Conservation (phyloP, 2,797 vertebrate genomes). For the Leptatherina wallacei region DNA sequence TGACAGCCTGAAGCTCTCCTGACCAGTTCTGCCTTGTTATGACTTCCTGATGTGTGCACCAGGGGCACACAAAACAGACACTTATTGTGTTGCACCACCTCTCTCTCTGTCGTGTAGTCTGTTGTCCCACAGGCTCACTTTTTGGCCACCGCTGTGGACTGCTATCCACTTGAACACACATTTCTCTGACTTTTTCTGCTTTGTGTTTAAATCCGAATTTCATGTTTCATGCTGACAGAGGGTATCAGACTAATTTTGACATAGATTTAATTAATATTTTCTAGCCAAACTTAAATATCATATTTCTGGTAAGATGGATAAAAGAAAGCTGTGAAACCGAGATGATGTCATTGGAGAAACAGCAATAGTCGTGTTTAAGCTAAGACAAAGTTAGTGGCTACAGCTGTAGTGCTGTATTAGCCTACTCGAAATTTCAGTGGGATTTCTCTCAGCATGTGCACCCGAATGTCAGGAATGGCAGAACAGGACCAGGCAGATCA, state of each 20-base stretch:
- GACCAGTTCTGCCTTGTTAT: constrained; percentile 79
- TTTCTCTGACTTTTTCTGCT: constrained; percentile 17
- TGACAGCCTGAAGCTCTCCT: constrained; percentile 77
- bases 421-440: constrained; percentile 22
- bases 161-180: constrained; percentile 47
- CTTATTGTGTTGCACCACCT: constrained; percentile 73
- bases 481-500: constrained; percentile 47
- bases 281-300: too few species aligned
- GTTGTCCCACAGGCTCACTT: constrained; percentile 61
- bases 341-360: neutral
- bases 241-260: neutral
- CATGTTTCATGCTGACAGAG: neutral
- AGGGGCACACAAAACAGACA: constrained; percentile 73
- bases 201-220: constrained; percentile 35
- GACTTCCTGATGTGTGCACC: constrained; percentile 75
- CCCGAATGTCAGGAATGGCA: constrained; percentile 42
- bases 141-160: constrained; percentile 61
- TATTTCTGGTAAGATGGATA: neutral
- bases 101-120: constrained; percentile 62
- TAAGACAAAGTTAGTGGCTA: constrained; percentile 4
- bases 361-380: neutral
- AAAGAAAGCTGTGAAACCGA: neutral
- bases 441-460: constrained; percentile 23
- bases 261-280: neutral
- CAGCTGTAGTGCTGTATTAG: neutral